phyloP scores from a whole-genome alignment of 1,140 invertebrate genomes.

The Diorhabda sublineata region DNA sequence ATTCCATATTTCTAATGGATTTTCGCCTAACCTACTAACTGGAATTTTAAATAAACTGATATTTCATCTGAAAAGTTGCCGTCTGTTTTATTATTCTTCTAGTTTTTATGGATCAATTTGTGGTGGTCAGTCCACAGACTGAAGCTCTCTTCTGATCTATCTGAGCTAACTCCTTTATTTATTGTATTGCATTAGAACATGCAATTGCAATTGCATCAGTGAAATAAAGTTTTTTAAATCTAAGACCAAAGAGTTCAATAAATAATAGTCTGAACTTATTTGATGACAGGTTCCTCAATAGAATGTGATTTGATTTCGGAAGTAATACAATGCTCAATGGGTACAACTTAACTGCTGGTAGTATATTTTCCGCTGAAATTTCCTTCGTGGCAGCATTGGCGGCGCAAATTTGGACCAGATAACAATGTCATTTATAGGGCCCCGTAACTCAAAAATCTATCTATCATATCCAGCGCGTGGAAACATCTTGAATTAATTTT shows the following conservation, averaged over 20 bases:
- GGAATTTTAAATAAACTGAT: background rate
- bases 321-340: background rate
- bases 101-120: background rate
- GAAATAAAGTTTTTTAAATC: background rate
- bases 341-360: too few species aligned
- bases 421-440: too few species aligned
- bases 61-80: background rate
- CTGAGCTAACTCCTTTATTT: background rate
- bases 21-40: background rate
- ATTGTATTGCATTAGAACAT: background rate
- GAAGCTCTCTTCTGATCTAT: background rate
- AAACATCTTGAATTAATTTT: too few species aligned
- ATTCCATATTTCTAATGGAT: background rate
- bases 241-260: background rate
- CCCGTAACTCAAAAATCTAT: too few species aligned
- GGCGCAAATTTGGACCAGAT: too few species aligned
- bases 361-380: too few species aligned
- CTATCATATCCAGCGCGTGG: too few species aligned
- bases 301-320: background rate
- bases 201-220: background rate
- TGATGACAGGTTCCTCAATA: background rate
- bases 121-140: background rate
- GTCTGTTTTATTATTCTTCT: background rate
- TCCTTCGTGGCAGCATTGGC: too few species aligned
- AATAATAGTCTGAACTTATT: background rate